Evolutionary conservation across 2,113 vertebrate species (phyloP).

Genomic region (Sorex fumeus): DNA sequence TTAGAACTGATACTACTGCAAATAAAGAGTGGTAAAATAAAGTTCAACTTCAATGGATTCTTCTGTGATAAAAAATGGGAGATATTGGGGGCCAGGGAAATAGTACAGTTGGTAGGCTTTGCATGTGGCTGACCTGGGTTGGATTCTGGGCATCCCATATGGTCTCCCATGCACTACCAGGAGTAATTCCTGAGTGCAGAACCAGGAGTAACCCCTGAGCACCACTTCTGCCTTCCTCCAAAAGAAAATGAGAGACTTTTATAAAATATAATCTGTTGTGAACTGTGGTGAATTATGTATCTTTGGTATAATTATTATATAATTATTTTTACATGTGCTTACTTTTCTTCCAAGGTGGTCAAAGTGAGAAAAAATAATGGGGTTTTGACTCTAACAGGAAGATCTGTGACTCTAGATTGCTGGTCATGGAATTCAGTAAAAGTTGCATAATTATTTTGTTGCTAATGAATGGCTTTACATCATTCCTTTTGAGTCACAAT

Average conservation of each 20-base stretch:
- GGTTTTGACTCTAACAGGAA: not conserved
- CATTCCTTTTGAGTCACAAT: not conserved
- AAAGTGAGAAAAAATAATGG: not conserved
- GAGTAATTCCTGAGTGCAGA: too few species aligned
- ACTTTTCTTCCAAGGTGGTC: not conserved
- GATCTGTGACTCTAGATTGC: not conserved
- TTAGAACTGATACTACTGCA: not conserved
- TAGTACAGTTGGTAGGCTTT: too few species aligned
- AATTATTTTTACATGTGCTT: not conserved
- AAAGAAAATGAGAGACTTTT: not conserved
- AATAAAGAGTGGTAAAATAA: not conserved
- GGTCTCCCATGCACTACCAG: too few species aligned
- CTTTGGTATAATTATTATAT: not conserved
- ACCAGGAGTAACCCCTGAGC: too few species aligned
- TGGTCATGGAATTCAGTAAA: not conserved
- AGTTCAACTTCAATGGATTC: not conserved
- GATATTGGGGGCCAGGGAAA: too few species aligned
- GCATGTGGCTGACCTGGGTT: too few species aligned
- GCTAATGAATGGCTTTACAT: not conserved
- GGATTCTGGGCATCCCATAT: too few species aligned
- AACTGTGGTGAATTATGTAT: not conserved
- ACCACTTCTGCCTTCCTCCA: too few species aligned
- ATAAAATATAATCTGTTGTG: not conserved
- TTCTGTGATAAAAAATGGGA: not conserved
- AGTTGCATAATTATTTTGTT: constrained; percentile 10